phyloP scores from a whole-genome alignment of 2,797 vertebrate species.

The Clarias fuscus region DNA sequence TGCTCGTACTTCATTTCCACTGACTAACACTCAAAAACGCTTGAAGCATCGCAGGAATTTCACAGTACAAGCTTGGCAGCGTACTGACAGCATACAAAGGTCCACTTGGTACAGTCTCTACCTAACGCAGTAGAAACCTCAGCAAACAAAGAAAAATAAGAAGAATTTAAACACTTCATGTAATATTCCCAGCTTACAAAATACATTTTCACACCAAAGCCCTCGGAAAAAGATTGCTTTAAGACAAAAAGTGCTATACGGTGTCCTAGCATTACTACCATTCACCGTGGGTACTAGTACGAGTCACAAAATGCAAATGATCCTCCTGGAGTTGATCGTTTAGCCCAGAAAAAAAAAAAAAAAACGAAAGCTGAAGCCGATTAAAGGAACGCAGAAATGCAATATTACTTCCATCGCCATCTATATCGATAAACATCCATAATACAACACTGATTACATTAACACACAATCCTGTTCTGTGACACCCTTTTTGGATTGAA shows the following conservation, averaged over 20 bases:
- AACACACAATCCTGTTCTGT: slow-evolving; percentile 23
- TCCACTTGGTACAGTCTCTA: slow-evolving; percentile 26
- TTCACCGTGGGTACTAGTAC: slow-evolving; percentile 40
- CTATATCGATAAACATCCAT: slow-evolving; percentile 32
- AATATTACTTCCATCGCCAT: not conserved
- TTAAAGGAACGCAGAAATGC: slow-evolving; percentile 15
- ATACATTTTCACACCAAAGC: slow-evolving; percentile 52
- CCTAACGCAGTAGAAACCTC: not conserved
- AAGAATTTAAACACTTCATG: not conserved
- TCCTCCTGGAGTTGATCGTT: slow-evolving; percentile 19
- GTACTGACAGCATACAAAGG: slow-evolving; percentile 24
- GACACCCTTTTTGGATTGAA: slow-evolving; percentile 26
- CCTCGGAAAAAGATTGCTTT: slow-evolving; percentile 55
- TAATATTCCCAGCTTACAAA: slow-evolving; percentile 45
- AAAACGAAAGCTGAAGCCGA: slow-evolving; percentile 40
- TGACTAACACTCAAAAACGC: slow-evolving; percentile 32
- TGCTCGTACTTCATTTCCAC: slow-evolving; percentile 3
- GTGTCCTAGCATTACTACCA: slow-evolving; percentile 39
- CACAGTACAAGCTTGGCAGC: slow-evolving; percentile 44
- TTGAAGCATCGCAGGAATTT: slow-evolving; percentile 43
- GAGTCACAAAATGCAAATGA: slow-evolving; percentile 23
- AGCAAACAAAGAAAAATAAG: not conserved
- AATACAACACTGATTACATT: slow-evolving; percentile 42
- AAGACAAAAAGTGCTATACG: slow-evolving; percentile 53
- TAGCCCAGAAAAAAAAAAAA: slow-evolving; percentile 14